These are phyloP conservation scores for Sandelia bainsii DNA, from an alignment of 2,797 vertebrate species.

Conservation along the genomic window DNA sequence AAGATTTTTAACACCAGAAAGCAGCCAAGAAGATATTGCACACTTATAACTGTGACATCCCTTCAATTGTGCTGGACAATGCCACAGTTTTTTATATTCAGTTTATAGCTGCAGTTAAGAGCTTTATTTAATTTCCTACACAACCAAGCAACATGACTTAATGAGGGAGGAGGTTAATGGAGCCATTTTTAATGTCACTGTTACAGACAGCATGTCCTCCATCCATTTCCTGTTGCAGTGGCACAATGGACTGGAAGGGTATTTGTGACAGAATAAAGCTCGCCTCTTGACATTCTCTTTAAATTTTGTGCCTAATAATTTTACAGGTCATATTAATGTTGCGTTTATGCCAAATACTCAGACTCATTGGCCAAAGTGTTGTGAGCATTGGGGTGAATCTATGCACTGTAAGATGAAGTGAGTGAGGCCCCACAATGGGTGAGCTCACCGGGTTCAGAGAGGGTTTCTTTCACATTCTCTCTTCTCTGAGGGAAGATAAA, in stretches of 20 bases:
- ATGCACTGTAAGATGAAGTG: constrained; percentile 6
- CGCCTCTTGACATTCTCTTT: constrained; percentile 14
- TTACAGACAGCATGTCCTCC: neutral
- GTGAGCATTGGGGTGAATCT: no score
- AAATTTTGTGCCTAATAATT: constrained; percentile 18
- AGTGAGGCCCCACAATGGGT: neutral
- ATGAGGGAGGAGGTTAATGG: constrained; percentile 17
- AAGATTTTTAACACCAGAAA: no score
- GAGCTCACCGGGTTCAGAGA: neutral
- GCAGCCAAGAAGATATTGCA: no score
- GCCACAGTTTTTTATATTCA: neutral
- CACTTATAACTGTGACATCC: no score
- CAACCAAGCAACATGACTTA: neutral
- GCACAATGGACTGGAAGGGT: constrained; percentile 14
- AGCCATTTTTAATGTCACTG: constrained; percentile 16
- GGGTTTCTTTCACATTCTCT: no score
- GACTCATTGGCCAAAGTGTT: constrained; percentile 27
- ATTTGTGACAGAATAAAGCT: constrained; percentile 13
- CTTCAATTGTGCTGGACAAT: no score
- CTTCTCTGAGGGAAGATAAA: no score
- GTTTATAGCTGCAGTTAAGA: neutral
- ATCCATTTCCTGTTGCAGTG: neutral
- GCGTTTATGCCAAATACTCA: neutral
- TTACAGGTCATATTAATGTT: constrained; percentile 8
- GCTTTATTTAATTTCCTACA: neutral